Evolutionary conservation across 2,797 vertebrate genomes (phyloP).

Genomic region (Sphenodon punctatus): DNA sequence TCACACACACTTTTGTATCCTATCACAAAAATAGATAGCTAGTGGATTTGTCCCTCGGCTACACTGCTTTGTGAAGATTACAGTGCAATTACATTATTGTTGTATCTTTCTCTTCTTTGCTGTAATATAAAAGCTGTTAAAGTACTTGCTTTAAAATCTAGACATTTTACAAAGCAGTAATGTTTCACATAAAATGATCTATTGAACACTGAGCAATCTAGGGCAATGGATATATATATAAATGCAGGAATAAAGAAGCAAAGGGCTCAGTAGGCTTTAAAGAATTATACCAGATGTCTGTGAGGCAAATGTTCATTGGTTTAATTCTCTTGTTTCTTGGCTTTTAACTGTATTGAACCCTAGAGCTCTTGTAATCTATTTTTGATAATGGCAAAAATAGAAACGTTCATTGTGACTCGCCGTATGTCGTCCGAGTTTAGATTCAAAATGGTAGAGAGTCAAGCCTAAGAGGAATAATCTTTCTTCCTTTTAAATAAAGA

Average conservation of each 20-base stretch:
- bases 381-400: neutral
- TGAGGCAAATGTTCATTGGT: slow-evolving; percentile 49
- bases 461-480: neutral
- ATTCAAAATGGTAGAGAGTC: neutral
- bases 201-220: neutral
- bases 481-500: neutral
- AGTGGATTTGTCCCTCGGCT: slow-evolving; percentile 23
- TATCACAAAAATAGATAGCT: slow-evolving; percentile 36
- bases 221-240: neutral
- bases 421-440: neutral
- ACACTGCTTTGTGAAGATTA: slow-evolving; percentile 56
- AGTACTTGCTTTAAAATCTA: slow-evolving; percentile 33
- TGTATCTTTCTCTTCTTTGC: neutral
- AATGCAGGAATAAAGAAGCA: slow-evolving; percentile 10
- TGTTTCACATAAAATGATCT: neutral
- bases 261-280: slow-evolving; percentile 16
- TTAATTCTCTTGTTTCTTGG: slow-evolving; percentile 3
- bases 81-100: slow-evolving; percentile 19
- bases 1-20: neutral
- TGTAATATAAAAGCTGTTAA: slow-evolving; percentile 11
- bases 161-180: slow-evolving; percentile 15
- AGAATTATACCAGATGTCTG: slow-evolving; percentile 8
- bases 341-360: slow-evolving; percentile 41
- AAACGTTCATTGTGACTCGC: neutral
- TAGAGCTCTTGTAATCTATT: slow-evolving; percentile 34